Conservation (phyloP, 2,888 invertebrate species). For the Lepidochitona cinerea region DNA sequence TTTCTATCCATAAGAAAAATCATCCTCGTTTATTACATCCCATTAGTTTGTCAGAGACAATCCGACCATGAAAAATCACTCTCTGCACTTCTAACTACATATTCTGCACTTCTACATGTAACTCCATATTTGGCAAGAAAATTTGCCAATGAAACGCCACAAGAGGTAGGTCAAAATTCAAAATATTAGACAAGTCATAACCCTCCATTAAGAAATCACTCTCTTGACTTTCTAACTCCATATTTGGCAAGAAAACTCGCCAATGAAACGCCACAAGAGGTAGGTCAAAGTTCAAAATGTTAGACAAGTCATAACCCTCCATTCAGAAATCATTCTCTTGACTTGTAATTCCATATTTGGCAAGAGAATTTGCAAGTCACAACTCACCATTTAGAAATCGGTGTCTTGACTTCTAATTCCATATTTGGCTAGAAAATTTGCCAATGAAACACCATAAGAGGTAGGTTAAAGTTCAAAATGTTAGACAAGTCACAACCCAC, state of each 20-base stretch:
- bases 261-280: slow-evolving; percentile 83
- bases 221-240: no score
- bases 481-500: no score
- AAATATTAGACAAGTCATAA: no score
- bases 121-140: slow-evolving; percentile 90
- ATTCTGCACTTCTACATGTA: slow-evolving; percentile 80
- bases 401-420: slow-evolving; percentile 84
- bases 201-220: no score
- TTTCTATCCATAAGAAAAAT: no score
- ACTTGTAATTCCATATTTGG: slow-evolving; percentile 89
- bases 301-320: no score
- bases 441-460: slow-evolving; percentile 82
- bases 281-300: no score
- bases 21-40: no score
- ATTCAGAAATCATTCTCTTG: slow-evolving; percentile 77
- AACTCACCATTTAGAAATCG: slow-evolving; percentile 78
- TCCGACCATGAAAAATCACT: slow-evolving; percentile 77
- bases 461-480: no score
- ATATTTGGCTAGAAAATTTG: slow-evolving; percentile 85
- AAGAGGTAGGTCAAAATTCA: no score
- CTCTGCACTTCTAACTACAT: slow-evolving; percentile 80
- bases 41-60: no score
- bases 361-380: no score
- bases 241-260: slow-evolving; percentile 86
- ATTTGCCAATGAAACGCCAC: slow-evolving; percentile 80